Evolutionary conservation across 2,888 invertebrate genomes (phyloP).

Genomic region (Eupeodes luniger): DNA sequence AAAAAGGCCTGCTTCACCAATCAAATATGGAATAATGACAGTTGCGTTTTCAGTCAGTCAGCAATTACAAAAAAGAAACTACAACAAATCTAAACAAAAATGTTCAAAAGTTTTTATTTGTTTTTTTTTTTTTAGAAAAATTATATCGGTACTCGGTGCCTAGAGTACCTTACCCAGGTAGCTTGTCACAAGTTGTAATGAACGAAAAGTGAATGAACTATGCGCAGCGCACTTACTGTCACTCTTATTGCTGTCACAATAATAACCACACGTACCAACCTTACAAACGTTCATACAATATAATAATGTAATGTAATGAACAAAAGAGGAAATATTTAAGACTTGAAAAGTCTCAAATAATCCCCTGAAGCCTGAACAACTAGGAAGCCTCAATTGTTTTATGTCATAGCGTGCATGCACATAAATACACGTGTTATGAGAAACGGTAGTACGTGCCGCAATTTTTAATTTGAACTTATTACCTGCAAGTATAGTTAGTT

Average conservation of each 20-base stretch:
- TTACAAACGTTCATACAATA: neutral
- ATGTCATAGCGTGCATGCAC: slow-evolving; percentile 59
- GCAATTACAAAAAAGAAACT: slow-evolving; percentile 8
- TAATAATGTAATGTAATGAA: slow-evolving; percentile 29
- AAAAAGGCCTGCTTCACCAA: slow-evolving; percentile 46
- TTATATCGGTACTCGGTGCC: neutral
- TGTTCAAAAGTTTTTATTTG: slow-evolving; percentile 10
- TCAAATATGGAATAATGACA: slow-evolving; percentile 69
- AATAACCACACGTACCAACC: slow-evolving; percentile 15
- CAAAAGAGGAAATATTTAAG: slow-evolving; percentile 66
- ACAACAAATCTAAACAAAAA: slow-evolving; percentile 26
- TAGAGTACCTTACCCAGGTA: neutral
- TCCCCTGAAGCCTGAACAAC: slow-evolving; percentile 40
- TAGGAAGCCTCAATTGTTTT: slow-evolving; percentile 72
- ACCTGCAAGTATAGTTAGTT: slow-evolving; percentile 1
- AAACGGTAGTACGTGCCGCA: slow-evolving; percentile 51
- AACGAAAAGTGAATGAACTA: slow-evolving; percentile 67
- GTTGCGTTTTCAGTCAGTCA: slow-evolving; percentile 6
- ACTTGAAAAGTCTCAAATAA: slow-evolving; percentile 32
- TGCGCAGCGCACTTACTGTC: slow-evolving; percentile 32
- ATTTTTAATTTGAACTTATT: slow-evolving; percentile 55
- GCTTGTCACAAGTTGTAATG: slow-evolving; percentile 37
- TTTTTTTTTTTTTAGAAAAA: neutral
- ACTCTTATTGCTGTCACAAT: slow-evolving; percentile 43
- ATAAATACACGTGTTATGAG: slow-evolving; percentile 55